A percentile compares a stretch with the other conserved stretches of the same genome.
Evolutionary conservation across 2,113 vertebrate genomes (phyloP).

Genomic region (Dicerorhinus sumatrensis): DNA sequence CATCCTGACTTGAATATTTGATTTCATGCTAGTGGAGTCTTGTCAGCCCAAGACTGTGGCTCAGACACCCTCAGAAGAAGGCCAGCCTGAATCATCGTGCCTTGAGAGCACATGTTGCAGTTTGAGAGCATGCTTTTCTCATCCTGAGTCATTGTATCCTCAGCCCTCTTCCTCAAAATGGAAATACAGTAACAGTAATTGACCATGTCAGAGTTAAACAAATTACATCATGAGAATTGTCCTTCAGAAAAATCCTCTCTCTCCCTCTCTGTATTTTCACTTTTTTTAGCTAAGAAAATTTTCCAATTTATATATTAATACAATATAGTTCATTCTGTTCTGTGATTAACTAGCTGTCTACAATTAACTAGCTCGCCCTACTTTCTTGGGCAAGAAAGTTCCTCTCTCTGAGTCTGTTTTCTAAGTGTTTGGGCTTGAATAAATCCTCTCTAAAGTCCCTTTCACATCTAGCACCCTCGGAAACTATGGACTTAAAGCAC

Average conservation of each 20-base stretch:
- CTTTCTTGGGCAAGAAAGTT: background rate
- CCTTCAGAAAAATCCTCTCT: background rate
- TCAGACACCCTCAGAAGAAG: background rate
- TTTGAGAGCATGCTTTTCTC: background rate
- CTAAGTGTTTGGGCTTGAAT: background rate
- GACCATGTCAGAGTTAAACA: background rate
- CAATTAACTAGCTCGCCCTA: background rate
- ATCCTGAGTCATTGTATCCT: background rate
- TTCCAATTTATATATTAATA: background rate
- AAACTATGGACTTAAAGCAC: background rate
- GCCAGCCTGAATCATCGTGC: background rate
- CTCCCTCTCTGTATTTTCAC: background rate
- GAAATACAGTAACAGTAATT: background rate
- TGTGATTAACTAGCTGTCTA: background rate
- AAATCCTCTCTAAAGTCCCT: background rate
- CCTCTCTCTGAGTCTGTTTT: background rate
- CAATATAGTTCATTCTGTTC: background rate
- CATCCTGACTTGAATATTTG: background rate
- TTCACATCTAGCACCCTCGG: background rate
- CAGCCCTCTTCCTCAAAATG: background rate
- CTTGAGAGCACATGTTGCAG: background rate
- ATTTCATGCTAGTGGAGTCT: background rate
- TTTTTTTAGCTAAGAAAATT: background rate
- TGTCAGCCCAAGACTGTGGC: background rate
- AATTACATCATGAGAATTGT: background rate